These are phyloP conservation scores for Dasypogon diadema DNA, from an alignment of 2,888 invertebrate genomes.

Conservation along the genomic window DNA sequence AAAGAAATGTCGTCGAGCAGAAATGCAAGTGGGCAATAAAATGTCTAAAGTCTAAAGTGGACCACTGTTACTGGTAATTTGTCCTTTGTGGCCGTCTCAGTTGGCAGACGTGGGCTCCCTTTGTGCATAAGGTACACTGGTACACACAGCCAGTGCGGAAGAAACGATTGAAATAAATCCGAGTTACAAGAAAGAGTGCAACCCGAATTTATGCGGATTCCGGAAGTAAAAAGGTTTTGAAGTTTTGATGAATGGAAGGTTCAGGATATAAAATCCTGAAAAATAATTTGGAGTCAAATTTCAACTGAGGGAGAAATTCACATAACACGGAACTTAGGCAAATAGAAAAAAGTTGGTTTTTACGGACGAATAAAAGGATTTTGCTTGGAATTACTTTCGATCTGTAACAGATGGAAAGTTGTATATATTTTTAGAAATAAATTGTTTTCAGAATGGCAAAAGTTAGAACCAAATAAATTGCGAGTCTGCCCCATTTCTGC, in stretches of 20 bases:
- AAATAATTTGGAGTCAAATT: too few relatives aligned
- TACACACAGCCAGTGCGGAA: background rate
- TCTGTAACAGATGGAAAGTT: too few relatives aligned
- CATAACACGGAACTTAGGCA: too few relatives aligned
- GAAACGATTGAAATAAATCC: constrained; percentile 24
- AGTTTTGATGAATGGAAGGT: constrained; percentile 19
- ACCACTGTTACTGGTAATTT: constrained; percentile 34
- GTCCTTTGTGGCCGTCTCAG: constrained; percentile 40
- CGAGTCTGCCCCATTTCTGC: too few relatives aligned
- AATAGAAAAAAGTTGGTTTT: too few relatives aligned
- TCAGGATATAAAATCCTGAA: background rate
- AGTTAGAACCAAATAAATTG: too few relatives aligned
- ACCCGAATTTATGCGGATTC: background rate
- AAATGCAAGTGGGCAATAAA: constrained; percentile 34
- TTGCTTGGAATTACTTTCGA: too few relatives aligned
- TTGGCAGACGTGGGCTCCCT: constrained; percentile 23
- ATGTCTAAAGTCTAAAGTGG: constrained; percentile 30
- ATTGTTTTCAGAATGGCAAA: too few relatives aligned
- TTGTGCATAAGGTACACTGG: background rate
- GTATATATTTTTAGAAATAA: too few relatives aligned
- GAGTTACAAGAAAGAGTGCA: background rate
- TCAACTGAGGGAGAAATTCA: too few relatives aligned
- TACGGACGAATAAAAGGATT: too few relatives aligned
- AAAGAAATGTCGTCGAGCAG: constrained; percentile 10
- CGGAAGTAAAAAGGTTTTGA: constrained; percentile 15